Conservation (phyloP, 2,113 vertebrate species). For the Epinephelus moara region DNA sequence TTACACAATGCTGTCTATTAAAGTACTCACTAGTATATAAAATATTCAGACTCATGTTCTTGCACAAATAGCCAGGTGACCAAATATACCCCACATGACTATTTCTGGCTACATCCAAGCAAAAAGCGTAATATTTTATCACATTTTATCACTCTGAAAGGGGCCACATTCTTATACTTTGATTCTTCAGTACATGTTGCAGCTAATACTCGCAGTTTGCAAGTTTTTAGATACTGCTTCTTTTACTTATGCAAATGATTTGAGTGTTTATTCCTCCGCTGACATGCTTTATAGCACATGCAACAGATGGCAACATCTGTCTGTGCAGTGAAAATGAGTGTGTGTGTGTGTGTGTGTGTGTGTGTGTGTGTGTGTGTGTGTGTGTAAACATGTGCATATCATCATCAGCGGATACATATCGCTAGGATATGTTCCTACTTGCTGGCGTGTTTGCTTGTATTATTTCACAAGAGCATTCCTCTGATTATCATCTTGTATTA, state of each 20-base stretch:
- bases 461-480: constrained; percentile 24
- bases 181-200: neutral
- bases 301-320: constrained; percentile 55
- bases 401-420: constrained; percentile 8
- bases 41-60: neutral
- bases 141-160: neutral
- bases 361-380: neutral
- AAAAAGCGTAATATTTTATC: neutral
- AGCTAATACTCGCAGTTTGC: neutral
- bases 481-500: constrained; percentile 40
- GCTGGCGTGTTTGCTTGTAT: constrained; percentile 38
- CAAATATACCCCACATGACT: neutral
- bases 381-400: neutral
- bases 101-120: neutral
- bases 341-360: neutral
- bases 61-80: neutral
- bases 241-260: neutral
- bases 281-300: neutral
- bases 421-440: constrained; percentile 20
- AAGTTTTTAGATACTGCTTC: neutral
- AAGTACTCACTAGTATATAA: neutral
- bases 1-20: neutral
- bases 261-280: neutral
- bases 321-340: neutral
- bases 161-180: neutral